Percentiles rank a stretch among this genome's conserved stretches.
Conservation (phyloP, 2,888 invertebrate genomes). For the Iselma pallidipennis region DNA sequence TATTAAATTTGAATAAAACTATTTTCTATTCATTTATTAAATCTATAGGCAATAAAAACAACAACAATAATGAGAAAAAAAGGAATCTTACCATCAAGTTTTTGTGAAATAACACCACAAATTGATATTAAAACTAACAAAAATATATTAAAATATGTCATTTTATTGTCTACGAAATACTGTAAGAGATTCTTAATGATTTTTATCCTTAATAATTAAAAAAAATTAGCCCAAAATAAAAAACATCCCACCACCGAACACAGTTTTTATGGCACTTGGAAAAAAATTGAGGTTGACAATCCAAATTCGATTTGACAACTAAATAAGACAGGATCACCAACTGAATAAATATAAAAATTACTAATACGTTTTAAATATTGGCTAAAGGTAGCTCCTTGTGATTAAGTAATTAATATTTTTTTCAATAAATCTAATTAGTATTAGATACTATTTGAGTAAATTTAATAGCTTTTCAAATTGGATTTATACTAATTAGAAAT, state of each 20-base stretch:
- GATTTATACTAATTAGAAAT: too few relatives aligned
- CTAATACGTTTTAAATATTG: not conserved
- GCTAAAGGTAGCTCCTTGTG: not conserved
- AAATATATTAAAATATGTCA: not conserved
- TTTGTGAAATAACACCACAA: not conserved
- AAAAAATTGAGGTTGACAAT: not conserved
- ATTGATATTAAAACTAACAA: not conserved
- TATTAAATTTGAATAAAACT: too few relatives aligned
- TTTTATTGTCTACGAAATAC: not conserved
- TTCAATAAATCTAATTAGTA: too few relatives aligned
- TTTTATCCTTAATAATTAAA: not conserved
- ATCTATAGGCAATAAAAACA: not conserved
- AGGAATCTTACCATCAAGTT: not conserved
- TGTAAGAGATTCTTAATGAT: not conserved
- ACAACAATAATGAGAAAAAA: not conserved
- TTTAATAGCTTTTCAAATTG: too few relatives aligned
- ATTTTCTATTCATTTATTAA: too few relatives aligned
- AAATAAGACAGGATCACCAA: constrained; percentile 1
- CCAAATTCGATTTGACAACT: too few relatives aligned
- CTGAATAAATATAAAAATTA: constrained; percentile 1
- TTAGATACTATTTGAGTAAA: too few relatives aligned
- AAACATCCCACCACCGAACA: constrained; percentile 18
- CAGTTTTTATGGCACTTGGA: constrained; percentile 18
- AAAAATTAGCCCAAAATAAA: not conserved
- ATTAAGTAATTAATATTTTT: too few relatives aligned